Base-by-base conservation (phyloP, 2,888 invertebrate species). In the Macroteleia sp. region DNA sequence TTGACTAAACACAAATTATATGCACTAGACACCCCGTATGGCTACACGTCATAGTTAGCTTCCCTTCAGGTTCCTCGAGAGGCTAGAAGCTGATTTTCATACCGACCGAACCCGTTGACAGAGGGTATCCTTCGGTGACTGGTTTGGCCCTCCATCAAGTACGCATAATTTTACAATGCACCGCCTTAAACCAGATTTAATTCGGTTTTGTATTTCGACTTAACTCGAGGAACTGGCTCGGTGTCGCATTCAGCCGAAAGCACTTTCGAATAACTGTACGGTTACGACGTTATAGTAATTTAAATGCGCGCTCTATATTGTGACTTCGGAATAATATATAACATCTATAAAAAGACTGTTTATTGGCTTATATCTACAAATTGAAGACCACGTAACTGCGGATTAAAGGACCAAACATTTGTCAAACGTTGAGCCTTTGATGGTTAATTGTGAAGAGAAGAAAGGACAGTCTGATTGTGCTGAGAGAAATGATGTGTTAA, bases 61-160 rank as follows among this genome's bases (percentile, higher is more conserved):
- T 62, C 75, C 81, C 80, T 73, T 73, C 73, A 54, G 64, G 54
- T 81, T 54, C 74, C 67, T 81, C 81, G 79, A 82, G 84, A 87
- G 88, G 86, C 81, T 82, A 79, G 85, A 42, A 34, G 20, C 73
- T 81, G 71, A 88, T 88, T 89, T 88, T 77, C 85, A 88, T 89
- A 88, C 88, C 79, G 39, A 84, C 77, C 81, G 83, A 85, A 89
- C 89, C 82, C 83, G 89, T 88, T 79, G 77, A 39, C 77, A 64
- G 46, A 56, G 70, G n/a, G 59, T 61, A 62, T 62, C 67, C 77
- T 69, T 44, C 50, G 44, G 52, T 61, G 73, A 77, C 82, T 81
- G 77, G 83, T 83, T 79, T 44, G 34, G 34, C 46, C 62, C 59
- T 48, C 46, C 54, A 36, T 30, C 52, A 52, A 36, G 42, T 44